These are phyloP conservation scores for Mesopsocus fuscifrons DNA, from an alignment of 2,888 invertebrate genomes.

Conservation along the genomic window DNA sequence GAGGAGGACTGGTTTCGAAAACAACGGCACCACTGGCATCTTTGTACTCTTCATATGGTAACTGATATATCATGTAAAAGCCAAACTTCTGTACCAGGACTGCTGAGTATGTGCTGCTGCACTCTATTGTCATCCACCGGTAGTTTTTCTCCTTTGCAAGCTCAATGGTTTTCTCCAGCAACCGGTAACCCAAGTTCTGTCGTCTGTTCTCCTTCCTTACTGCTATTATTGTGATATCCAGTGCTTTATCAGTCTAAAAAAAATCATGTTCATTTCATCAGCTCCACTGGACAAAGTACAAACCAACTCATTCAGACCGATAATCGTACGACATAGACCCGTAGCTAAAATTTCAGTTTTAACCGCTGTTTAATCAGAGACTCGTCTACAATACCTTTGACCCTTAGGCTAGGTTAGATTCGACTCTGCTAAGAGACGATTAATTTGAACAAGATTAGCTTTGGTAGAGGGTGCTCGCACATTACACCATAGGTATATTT, in stretches of 20 bases:
- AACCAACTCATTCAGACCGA: too few species aligned
- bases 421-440: too few species aligned
- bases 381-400: too few species aligned
- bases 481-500: too few species aligned
- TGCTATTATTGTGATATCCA: not conserved
- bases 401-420: too few species aligned
- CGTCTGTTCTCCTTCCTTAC: not conserved
- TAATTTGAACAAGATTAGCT: too few species aligned
- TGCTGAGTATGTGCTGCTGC: not conserved
- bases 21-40: not conserved
- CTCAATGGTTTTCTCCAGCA: not conserved
- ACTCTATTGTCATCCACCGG: not conserved
- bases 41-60: not conserved
- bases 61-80: not conserved
- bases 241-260: not conserved
- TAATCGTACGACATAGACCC: too few species aligned
- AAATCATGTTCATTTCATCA: too few species aligned
- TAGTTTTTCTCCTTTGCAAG: not conserved
- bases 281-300: too few species aligned
- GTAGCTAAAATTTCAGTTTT: too few species aligned
- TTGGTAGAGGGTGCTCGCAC: too few species aligned
- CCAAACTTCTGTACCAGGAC: not conserved
- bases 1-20: not conserved
- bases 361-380: too few species aligned
- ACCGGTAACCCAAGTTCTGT: not conserved